A percentile compares a stretch with the other conserved stretches of the same genome.
Evolutionary conservation across 2,888 invertebrate genomes (phyloP).

Genomic region (Digitonthophagus gazella): DNA sequence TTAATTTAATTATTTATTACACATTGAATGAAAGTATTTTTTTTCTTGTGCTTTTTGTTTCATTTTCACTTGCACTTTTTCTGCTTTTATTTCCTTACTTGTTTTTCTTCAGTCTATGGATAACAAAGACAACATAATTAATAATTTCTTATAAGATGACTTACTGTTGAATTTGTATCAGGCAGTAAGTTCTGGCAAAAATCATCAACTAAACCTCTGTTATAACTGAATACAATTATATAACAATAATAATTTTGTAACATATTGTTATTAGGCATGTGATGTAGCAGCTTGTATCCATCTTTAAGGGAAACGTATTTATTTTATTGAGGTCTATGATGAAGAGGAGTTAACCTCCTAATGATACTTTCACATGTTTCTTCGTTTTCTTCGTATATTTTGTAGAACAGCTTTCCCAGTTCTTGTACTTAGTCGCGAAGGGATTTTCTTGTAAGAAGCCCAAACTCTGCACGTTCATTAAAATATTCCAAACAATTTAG

Average conservation of each 20-base stretch:
- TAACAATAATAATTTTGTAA: no score
- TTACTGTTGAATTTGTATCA: neutral
- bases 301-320: neutral
- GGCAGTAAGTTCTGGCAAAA: neutral
- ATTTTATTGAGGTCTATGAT: neutral
- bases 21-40: no score
- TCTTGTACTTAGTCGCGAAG: constrained; percentile 30
- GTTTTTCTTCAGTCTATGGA: neutral
- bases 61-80: neutral
- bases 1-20: no score
- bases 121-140: neutral
- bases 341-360: neutral
- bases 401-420: constrained; percentile 27
- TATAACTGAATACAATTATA: constrained; percentile 33
- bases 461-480: constrained; percentile 19
- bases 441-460: constrained; percentile 30
- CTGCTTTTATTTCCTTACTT: neutral
- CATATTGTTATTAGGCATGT: constrained; percentile 30
- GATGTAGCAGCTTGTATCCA: constrained; percentile 13
- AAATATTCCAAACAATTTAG: constrained; percentile 23
- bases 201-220: constrained; percentile 26
- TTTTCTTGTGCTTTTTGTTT: neutral
- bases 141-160: no score
- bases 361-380: constrained; percentile 1
- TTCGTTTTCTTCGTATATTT: constrained; percentile 21